These are phyloP conservation scores for Lutjanus campechanus DNA, from an alignment of 2,797 vertebrate genomes.

Conservation along the genomic window DNA sequence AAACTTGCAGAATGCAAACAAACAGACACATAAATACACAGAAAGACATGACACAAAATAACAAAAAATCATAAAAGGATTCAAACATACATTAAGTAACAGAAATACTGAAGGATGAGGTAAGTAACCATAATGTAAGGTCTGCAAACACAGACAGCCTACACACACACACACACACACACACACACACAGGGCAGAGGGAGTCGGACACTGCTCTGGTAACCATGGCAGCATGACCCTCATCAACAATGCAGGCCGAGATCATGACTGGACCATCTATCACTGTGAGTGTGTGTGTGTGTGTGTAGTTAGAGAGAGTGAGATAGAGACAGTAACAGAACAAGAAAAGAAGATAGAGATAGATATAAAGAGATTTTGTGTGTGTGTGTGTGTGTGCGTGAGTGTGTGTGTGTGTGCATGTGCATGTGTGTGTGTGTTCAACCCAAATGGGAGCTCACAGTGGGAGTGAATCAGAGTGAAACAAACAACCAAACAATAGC, in stretches of 20 bases:
- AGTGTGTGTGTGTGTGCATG: slow-evolving; percentile 20
- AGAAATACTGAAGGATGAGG: slow-evolving; percentile 14
- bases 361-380: slow-evolving; percentile 16
- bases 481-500: slow-evolving; percentile 53
- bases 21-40: neutral
- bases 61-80: neutral
- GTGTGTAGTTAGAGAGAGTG: slow-evolving; percentile 18
- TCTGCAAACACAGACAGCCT: slow-evolving; percentile 18
- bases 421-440: slow-evolving; percentile 19
- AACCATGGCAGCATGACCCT: slow-evolving; percentile 82
- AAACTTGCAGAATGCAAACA: neutral
- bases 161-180: slow-evolving; percentile 35
- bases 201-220: slow-evolving; percentile 66
- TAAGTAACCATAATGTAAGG: slow-evolving; percentile 6
- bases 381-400: slow-evolving; percentile 4
- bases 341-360: slow-evolving; percentile 39
- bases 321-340: slow-evolving; percentile 55
- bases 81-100: slow-evolving; percentile 11
- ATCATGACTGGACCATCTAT: slow-evolving; percentile 79
- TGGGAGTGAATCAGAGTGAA: slow-evolving; percentile 34
- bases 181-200: slow-evolving; percentile 23
- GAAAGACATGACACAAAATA: neutral
- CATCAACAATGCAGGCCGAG: slow-evolving; percentile 78
- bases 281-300: slow-evolving; percentile 57
- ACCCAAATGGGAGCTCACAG: slow-evolving; percentile 14